Evolutionary conservation across 2,888 invertebrate species (phyloP).

Genomic region (Diarsia dahlii): DNA sequence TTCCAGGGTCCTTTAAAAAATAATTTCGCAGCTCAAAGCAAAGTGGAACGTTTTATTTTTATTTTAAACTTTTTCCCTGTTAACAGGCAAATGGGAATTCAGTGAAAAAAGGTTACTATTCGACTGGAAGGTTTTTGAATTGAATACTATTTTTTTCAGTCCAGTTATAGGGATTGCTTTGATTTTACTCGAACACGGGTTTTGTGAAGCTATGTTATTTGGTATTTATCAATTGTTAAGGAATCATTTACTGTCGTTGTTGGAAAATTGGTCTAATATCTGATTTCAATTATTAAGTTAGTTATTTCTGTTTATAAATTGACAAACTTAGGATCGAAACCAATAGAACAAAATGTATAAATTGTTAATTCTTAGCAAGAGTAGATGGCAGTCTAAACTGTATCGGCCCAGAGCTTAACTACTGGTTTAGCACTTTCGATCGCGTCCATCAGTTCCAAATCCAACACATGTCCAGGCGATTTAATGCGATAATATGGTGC

Average conservation of each 20-base stretch:
- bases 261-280: neutral
- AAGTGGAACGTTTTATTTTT: slow-evolving; percentile 52
- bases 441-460: no score
- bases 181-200: slow-evolving; percentile 4
- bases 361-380: no score
- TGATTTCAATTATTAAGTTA: no score
- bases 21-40: slow-evolving; percentile 50
- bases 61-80: slow-evolving; percentile 50
- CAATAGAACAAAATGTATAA: neutral
- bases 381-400: no score
- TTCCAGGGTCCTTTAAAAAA: slow-evolving; percentile 55
- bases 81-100: slow-evolving; percentile 49
- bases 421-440: no score
- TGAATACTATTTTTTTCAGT: slow-evolving; percentile 50
- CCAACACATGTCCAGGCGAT: no score
- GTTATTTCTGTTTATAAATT: neutral
- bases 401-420: no score
- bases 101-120: slow-evolving; percentile 45
- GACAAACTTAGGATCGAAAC: neutral
- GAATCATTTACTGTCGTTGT: neutral
- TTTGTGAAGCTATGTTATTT: slow-evolving; percentile 8
- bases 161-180: slow-evolving; percentile 33
- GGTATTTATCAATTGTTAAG: neutral
- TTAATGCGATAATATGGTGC: no score
- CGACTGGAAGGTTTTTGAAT: slow-evolving; percentile 46